These are phyloP conservation scores for Dicyrtoma fusca DNA, from an alignment of 2,888 invertebrate species.

Conservation along the genomic window DNA sequence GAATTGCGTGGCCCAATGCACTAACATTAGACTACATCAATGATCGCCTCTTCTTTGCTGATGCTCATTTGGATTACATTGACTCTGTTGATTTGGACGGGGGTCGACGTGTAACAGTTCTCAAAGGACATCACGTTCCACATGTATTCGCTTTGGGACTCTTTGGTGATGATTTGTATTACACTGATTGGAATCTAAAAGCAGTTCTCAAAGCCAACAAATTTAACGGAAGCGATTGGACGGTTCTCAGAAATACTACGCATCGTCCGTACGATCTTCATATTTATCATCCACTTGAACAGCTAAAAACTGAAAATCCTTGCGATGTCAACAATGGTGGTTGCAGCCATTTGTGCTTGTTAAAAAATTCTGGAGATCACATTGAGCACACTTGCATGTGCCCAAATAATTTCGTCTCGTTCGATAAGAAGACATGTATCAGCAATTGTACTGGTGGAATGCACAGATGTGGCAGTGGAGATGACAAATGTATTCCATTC, in stretches of 20 bases:
- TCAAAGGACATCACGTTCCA: slow-evolving; percentile 78
- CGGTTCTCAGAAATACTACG: slow-evolving; percentile 82
- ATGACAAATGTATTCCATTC: slow-evolving; percentile 76
- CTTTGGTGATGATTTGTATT: slow-evolving; percentile 91
- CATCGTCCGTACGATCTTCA: slow-evolving; percentile 95
- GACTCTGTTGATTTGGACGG: slow-evolving; percentile 94
- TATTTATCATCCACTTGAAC: slow-evolving; percentile 85
- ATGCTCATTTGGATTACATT: slow-evolving; percentile 97
- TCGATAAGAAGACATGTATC: slow-evolving; percentile 82
- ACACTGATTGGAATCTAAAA: slow-evolving; percentile 99
- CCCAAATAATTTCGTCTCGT: slow-evolving; percentile 88
- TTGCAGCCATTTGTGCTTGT: slow-evolving; percentile 92
- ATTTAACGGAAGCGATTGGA: slow-evolving; percentile 73
- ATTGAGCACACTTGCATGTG: slow-evolving; percentile 86
- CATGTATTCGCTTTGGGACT: slow-evolving; percentile 94
- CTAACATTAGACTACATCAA: slow-evolving; percentile 95
- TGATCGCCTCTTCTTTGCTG: slow-evolving; percentile 94
- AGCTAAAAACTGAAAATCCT: slow-evolving; percentile 80
- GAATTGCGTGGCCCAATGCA: slow-evolving; percentile 98
- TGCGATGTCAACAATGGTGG: slow-evolving; percentile 92
- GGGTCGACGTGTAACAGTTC: slow-evolving; percentile 82
- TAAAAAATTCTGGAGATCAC: slow-evolving; percentile 79
- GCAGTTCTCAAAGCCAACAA: slow-evolving; percentile 90
- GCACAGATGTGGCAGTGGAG: slow-evolving; percentile 73
- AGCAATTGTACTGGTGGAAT: slow-evolving; percentile 93